Base-by-base conservation (phyloP, 1,140 invertebrate species). In the Cecropterus lyciades region DNA sequence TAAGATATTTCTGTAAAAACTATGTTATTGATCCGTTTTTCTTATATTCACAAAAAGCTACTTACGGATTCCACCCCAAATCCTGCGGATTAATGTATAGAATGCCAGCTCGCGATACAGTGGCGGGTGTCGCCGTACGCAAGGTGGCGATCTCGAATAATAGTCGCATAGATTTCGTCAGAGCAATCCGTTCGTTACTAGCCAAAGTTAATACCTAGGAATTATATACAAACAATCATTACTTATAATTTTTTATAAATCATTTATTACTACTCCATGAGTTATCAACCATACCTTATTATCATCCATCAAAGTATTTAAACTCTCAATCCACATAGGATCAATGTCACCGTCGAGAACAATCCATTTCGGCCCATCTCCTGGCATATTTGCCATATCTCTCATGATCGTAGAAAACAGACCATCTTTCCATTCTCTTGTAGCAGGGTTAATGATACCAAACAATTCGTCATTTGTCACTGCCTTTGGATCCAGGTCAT, bases 401-500 rank as follows among this genome's bases (percentile, higher is more conserved):
- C 98, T 93, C 96, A 99, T 98, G 17, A 99, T 95, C 0, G 96
- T 95, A 0, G 98, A 99, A 83, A 99, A 97, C 46, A 99, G 92
- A 64, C 98, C 98, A 89, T 99, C 98, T 88, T 98, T 99, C 98
- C 98, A 99, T 93, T 99, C 98, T 77, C 98, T 94, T 0, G 98
- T 99, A 0, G 97, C 93, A 10, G 98, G 97, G 93, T 99, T 99
- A 57, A 99, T 99, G 48, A 98, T 95, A 9, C 98, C 98, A 92
- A 99, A 99, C 14, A 99, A 93, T 86, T 99, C 98, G 80, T 99
- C 97, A 78, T 98, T 99, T 0, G 98, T 99, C 4, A 99, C 97
- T 27, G 98, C 98, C 92, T 99, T 99, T 1, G 98, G 98, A 85
- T 99, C 98, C 4, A 99, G 91, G 85, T 99, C 98, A 80, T 97